Evolutionary conservation across 2,888 invertebrate species (phyloP), one percentile per base, ranked within the genome.

Genomic region (Brachyptera putata): DNA sequence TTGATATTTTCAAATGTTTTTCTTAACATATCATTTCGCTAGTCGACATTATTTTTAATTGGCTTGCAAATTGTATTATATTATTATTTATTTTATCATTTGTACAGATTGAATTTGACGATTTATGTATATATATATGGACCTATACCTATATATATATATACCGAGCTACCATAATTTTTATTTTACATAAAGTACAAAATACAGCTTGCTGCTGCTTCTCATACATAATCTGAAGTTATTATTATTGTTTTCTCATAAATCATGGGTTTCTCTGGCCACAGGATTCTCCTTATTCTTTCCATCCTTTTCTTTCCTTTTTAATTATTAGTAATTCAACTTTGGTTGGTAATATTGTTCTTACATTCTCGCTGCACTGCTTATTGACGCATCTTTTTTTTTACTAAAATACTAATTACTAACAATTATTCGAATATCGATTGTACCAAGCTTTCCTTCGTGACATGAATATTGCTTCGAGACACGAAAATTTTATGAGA

Each of bases 61-160:
- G 22, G 22, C 46, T 46, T 5, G 11, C 2, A 3, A 46, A 43
- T 18, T 46, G 46, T 46, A 46, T 46, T 46, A 46, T 46, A 24
- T 24, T 21, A 24, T 24, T 43, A 43, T 46, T 46, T 18, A 46
- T 46, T 24, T 46, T 46, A 46, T 46, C 24, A 21, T 46, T 16
- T 46, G 24, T 21, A 41, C 9, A 16, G 21, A 22, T 24, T n/a
- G n/a, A 46, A 21, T 24, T 24, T 21, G 18, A 46, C 22, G 18
- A 11, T 41, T 41, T 41, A 46, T 41, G 21, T 41, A 41, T 41
- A 37, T 37, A 14, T 5, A 14, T 4, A 37, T 37, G 14, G 13
- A n/a, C n/a, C n/a, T n/a, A n/a, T n/a, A n/a, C 25, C 25, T 25
- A 3, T 37, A 13, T 37, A 37, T 37, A 14, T 37, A 37, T 16